phyloP scores from a whole-genome alignment of 2,113 vertebrate genomes.

The Grallaria varia region DNA sequence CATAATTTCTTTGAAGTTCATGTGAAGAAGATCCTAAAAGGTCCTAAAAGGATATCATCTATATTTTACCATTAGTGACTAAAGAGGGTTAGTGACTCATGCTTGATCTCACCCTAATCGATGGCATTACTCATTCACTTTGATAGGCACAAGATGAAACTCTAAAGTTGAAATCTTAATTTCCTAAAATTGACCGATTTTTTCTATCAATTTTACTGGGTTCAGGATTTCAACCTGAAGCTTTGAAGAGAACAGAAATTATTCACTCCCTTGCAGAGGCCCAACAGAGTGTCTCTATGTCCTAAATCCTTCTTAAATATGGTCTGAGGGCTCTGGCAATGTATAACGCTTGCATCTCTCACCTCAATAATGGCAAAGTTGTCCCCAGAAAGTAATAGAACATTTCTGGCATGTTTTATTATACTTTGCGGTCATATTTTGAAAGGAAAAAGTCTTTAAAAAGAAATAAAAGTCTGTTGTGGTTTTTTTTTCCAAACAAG shows the following conservation, averaged over 20 bases:
- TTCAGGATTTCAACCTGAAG: background rate
- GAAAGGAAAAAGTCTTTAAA: background rate
- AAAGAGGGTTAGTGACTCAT: background rate
- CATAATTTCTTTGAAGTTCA: background rate
- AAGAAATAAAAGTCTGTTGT: background rate
- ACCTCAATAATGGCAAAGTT: background rate
- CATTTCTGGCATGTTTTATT: background rate
- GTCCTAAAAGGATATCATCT: background rate
- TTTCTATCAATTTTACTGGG: background rate
- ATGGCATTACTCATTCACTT: conserved; percentile 2
- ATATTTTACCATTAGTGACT: background rate
- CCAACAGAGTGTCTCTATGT: background rate
- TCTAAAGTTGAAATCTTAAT: background rate
- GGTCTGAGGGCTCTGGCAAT: background rate
- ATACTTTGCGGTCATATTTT: background rate
- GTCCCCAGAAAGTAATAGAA: background rate
- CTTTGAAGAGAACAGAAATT: background rate
- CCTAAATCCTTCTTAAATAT: background rate
- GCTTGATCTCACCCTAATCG: background rate
- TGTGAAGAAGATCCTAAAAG: background rate
- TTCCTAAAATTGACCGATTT: background rate
- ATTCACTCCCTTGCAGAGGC: background rate
- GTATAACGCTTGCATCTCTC: background rate
- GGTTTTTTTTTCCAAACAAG: background rate
- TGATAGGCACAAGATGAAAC: background rate